Base-by-base conservation (phyloP, 2,113 vertebrate genomes). In the Parus major region DNA sequence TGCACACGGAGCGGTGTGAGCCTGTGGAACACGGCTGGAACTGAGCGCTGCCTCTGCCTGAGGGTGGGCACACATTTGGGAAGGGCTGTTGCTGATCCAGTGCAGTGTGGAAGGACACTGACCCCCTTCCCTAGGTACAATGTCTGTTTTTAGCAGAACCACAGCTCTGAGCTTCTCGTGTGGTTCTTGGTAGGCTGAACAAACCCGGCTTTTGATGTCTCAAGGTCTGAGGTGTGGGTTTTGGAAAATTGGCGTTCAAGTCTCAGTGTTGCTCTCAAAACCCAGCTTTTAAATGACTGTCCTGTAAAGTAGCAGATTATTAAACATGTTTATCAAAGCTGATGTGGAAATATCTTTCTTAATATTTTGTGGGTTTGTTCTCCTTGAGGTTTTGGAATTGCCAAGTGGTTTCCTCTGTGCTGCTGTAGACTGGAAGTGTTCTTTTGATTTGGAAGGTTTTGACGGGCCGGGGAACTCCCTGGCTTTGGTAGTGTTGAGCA, bases 251-350 rank as follows among this genome's bases (percentile, higher is more conserved):
- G 52, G 75, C 6, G 11, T 90, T 63, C 56, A 72, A 50, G 63
- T 72, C n/a, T 91, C 47, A 70, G 7, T 70, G 36, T 90, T 91
- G 79, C 22, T 66, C 10, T 46, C 76, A 35, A 95, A 90, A 66
- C 47, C 88, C 46, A 47, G 80, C 46, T 96, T 95, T 92, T 91
- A 94, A 92, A 33, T 65, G 78, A 91, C 73, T 86, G 52, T 88
- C 66, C 41, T 96, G 91, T 94, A 77, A 88, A 92, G 56, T 33
- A 83, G 47, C 2, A 2, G 79, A 83, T 94, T 92, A 97, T 97
- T 96, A 96, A 96, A 95, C 50, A 61, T 46, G 77, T 95, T 88
- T 78, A 60, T 77, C 66, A 81, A 84, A 95, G 55, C 63, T 90
- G 19, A 90, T 68, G 60, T 77, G 94, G 69, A 91, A 88, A 90